These are phyloP conservation scores for Caenorhabditis imperialis DNA, from an alignment of 2,888 invertebrate genomes.

Conservation along the genomic window DNA sequence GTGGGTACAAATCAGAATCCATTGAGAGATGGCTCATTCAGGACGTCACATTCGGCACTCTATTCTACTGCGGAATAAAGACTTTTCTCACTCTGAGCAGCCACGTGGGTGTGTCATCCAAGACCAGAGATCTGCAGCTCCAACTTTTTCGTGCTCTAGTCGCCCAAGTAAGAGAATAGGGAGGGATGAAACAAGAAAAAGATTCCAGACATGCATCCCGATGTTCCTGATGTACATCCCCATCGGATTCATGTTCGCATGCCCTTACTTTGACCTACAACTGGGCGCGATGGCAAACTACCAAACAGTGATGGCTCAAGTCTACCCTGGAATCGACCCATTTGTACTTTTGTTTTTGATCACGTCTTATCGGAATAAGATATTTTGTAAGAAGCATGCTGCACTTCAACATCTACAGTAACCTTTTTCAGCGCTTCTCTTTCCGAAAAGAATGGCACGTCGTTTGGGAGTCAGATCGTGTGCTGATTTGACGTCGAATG, in stretches of 20 bases:
- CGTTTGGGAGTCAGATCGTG: too few relatives aligned
- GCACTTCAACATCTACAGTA: too few relatives aligned
- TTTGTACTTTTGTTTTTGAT: conserved; percentile 23
- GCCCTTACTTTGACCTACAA: conserved; percentile 28
- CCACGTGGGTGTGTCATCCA: conserved; percentile 17
- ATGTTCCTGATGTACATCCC: conserved; percentile 43
- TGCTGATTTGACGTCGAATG: too few relatives aligned
- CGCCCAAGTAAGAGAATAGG: conserved; percentile 21
- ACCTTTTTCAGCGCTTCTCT: too few relatives aligned
- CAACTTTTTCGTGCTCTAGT: conserved; percentile 41
- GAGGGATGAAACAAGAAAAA: too few relatives aligned
- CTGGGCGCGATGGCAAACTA: conserved; percentile 38
- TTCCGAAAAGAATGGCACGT: too few relatives aligned
- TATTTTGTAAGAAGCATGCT: too few relatives aligned
- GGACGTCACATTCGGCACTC: conserved; percentile 7
- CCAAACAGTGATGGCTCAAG: conserved; percentile 27
- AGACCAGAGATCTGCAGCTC: conserved; percentile 21
- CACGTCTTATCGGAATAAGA: conserved; percentile 18
- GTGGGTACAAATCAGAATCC: too few relatives aligned
- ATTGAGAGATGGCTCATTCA: conserved; percentile 4
- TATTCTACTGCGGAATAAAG: conserved; percentile 34
- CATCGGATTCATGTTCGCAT: conserved; percentile 23
- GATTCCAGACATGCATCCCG: conserved; percentile 30
- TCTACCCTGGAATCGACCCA: conserved; percentile 43
- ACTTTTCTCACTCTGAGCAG: conserved; percentile 10